phyloP scores from a whole-genome alignment of 2,888 invertebrate species.

The Muscina levida region DNA sequence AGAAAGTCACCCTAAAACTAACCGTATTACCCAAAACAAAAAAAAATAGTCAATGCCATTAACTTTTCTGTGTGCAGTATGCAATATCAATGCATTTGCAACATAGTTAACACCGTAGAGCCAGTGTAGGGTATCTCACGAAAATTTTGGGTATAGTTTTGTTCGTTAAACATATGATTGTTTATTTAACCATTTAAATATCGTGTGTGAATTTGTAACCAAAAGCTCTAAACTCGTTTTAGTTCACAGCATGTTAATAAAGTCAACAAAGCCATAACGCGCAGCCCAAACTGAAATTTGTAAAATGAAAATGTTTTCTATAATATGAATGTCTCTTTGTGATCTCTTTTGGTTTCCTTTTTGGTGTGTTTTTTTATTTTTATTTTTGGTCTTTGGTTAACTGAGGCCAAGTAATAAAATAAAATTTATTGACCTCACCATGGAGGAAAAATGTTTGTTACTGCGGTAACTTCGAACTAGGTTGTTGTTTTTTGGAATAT shows the following conservation, averaged over 20 bases:
- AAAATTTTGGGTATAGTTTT: no score
- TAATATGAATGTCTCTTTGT: conserved; percentile 15
- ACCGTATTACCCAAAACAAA: not conserved
- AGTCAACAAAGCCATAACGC: not conserved
- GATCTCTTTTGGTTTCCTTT: not conserved
- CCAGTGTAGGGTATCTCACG: conserved; percentile 13
- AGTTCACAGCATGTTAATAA: conserved; percentile 38
- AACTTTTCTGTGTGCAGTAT: not conserved
- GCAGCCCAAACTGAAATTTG: conserved; percentile 28
- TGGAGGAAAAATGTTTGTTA: not conserved
- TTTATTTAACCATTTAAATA: conserved; percentile 8
- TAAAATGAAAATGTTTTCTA: conserved; percentile 30
- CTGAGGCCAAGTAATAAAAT: conserved; percentile 33
- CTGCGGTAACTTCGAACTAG: no score
- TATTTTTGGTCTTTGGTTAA: not conserved
- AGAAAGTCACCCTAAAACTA: no score
- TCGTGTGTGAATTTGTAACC: not conserved
- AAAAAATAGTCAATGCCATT: not conserved
- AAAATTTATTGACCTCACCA: conserved; percentile 36
- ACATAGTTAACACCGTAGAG: no score
- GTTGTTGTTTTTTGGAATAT: no score
- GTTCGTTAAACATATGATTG: not conserved
- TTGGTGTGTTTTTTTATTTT: not conserved
- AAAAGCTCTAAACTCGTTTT: conserved; percentile 13
- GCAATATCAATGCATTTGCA: no score